Conservation (phyloP, 2,113 vertebrate species). For the Indicator maculatus region DNA sequence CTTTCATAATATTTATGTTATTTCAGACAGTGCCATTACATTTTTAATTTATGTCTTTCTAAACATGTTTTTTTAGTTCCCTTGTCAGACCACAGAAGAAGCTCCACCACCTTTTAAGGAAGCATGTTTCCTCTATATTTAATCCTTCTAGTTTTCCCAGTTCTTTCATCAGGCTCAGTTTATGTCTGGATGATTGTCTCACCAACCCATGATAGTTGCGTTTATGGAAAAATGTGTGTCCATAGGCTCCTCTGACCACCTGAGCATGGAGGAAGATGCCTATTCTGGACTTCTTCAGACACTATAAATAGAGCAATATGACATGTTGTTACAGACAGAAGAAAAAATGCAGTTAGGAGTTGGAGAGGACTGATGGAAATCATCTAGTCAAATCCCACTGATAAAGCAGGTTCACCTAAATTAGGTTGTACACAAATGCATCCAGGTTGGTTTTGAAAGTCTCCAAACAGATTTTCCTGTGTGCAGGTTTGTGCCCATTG, state of each 20-base stretch:
- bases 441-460: too few species aligned
- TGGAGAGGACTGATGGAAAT: too few species aligned
- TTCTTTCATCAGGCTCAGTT: background rate
- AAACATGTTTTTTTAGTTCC: background rate
- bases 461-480: too few species aligned
- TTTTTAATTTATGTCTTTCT: background rate
- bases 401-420: too few species aligned
- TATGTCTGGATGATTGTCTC: background rate
- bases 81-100: background rate
- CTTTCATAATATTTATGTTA: background rate
- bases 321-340: background rate
- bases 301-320: background rate
- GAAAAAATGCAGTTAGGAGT: background rate
- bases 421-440: too few species aligned
- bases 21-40: background rate
- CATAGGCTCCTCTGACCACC: background rate
- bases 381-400: too few species aligned
- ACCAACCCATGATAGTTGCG: background rate
- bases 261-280: background rate
- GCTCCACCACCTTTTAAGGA: background rate
- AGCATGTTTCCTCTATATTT: background rate
- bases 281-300: background rate
- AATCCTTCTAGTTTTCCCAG: background rate
- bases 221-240: accelerated
- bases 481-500: too few species aligned